Evolutionary conservation across 2,797 vertebrate species (phyloP), one percentile per base, ranked within the genome.

Genomic region (Cyprinodon diabolis): DNA sequence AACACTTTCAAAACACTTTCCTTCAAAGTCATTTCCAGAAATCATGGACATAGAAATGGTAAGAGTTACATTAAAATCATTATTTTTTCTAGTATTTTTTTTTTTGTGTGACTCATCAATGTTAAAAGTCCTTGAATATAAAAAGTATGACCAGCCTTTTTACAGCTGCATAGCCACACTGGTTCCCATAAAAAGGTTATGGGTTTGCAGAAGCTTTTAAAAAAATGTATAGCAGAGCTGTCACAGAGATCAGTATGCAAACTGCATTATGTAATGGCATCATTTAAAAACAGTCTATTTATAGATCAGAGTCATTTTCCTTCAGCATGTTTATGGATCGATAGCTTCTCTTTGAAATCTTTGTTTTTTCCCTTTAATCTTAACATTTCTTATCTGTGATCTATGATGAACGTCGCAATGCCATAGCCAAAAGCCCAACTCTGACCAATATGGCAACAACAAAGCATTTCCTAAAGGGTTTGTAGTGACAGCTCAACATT

Each of bases 1-100:
- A 78, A 82, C 83, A 81, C 71, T 70, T 51, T 73, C 48, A 79
- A 86, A 76, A 80, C 72, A 66, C 5, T 40, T 75, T 52, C 30
- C n/a, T 60, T 81, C 62, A 77, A 30, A 57, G 74, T 67, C 12
- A 79, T 77, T 67, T 75, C 58, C 68, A 30, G 70, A 66, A 77
- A 76, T 63, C 10, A 67, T 35, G 51, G 25, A 12, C 19, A 66
- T 30, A n/a, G 40, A 63, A 21, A 45, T 72, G 49, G 71, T 19
- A 21, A 12, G 8, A 62, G 58, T 19, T 54, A 47, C 67, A 4
- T 55, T 6, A 58, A 47, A 30, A 30, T 30, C 49, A 45, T 3
- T 25, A 47, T 72, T 65, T 7, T 48, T 35, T 30, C 63, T 15
- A 52, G 25, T 30, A 66, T 37, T 74, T 21, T 13, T 54, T 23